Evolutionary conservation across 2,797 vertebrate species (phyloP), one percentile per base, ranked within the genome.

Genomic region (Selene dorsalis): DNA sequence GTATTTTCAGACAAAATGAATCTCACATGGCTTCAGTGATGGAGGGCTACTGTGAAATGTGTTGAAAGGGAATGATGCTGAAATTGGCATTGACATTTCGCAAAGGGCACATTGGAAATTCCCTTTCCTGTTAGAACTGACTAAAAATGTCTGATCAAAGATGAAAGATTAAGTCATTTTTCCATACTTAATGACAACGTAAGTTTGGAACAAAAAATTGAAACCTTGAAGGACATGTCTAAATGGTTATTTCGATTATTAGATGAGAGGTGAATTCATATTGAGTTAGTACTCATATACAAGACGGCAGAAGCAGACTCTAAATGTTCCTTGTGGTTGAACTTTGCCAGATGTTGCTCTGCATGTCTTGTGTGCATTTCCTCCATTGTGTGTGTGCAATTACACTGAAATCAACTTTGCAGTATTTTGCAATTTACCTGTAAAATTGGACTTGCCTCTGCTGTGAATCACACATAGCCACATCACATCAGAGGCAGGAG

Each of bases 1-100:
- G 30, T 43, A 22, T 56, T 57, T 48, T 74, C 20, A 11, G 83
- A 88, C 89, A 89, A 89, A 80, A 84, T 76, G 61, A 84, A 85
- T 79, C 48, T 88, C 43, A 80, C 68, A 3, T 79, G 75, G 80
- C 82, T 87, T 39, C 67, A 50, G 76, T 84, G 73, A 86, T 85
- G 83, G 77, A 63, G 64, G 60, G 59, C 13, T 16, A 45, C 65
- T 73, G 69, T 58, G 57, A 83, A 61, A 53, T 53, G 50, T 48
- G 43, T 65, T 28, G 1, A 20, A 80, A 68, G 28, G 57, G 52
- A 69, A 26, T 5, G 4, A 24, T 69, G 11, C 13, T 39, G 3
- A 48, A 52, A 73, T 77, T 63, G 13, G 16, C 8, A 1, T 7
- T 66, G 38, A 55, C 47, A 55, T 78, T 78, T 45, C 48, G 47